Percentiles rank a stretch among this genome's conserved stretches.
Evolutionary conservation across 2,113 vertebrate genomes (phyloP).

Genomic region (Xerus inauris): DNA sequence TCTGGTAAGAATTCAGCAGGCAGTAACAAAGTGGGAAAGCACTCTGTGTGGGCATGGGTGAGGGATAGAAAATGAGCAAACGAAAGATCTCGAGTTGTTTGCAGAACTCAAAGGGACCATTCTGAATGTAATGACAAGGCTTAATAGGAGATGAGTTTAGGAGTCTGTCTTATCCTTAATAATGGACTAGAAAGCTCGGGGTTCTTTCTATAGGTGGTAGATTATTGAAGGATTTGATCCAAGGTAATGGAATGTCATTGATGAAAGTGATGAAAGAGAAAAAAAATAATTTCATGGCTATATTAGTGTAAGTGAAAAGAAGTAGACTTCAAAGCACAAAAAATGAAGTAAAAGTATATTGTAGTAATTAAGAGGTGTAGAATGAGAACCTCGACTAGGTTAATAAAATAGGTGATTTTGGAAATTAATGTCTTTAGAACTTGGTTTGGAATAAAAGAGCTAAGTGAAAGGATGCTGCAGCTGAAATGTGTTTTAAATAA

Average conservation of each 20-base stretch:
- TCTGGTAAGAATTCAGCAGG: neutral
- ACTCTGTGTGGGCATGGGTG: neutral
- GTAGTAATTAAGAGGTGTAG: neutral
- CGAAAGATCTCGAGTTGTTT: neutral
- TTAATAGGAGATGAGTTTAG: neutral
- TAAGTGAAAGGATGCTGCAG: neutral
- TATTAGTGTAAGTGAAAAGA: neutral
- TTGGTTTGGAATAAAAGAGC: neutral
- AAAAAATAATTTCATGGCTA: neutral
- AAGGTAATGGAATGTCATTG: neutral
- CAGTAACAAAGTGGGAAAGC: neutral
- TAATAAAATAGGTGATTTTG: neutral
- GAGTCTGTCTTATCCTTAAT: neutral
- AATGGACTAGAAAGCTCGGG: neutral
- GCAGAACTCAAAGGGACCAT: neutral
- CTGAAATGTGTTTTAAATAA: neutral
- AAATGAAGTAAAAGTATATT: neutral
- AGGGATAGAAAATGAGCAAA: neutral
- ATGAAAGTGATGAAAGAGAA: neutral
- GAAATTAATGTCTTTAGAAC: neutral
- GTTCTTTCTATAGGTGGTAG: neutral
- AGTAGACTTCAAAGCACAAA: neutral
- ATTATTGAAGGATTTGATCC: constrained; percentile 39
- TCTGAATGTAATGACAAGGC: neutral
- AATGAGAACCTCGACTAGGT: neutral